phyloP scores from a whole-genome alignment of 64 coral and sea anemone genomes.

The Montipora cactus region DNA sequence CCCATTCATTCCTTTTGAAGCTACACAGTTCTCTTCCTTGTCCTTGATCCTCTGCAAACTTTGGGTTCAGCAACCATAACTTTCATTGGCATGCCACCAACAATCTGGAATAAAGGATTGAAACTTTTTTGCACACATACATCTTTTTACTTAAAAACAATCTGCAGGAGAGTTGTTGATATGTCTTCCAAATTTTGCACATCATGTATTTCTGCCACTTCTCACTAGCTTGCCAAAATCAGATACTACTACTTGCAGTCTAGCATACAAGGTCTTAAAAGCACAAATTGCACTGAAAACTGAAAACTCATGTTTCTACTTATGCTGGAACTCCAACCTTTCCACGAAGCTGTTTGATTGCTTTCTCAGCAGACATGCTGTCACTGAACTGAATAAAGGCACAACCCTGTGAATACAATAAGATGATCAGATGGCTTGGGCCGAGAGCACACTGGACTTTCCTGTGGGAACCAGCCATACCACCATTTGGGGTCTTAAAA shows the following conservation, averaged over 20 bases:
- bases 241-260: no score
- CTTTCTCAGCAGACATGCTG: slow-evolving; percentile 31
- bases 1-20: background rate
- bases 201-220: no score
- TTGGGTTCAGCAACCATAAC: slow-evolving; percentile 86
- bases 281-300: background rate
- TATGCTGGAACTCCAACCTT: slow-evolving; percentile 19
- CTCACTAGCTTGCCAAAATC: no score
- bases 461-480: no score
- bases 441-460: no score
- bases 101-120: slow-evolving; percentile 16
- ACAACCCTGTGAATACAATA: slow-evolving; percentile 60
- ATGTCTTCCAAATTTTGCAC: no score
- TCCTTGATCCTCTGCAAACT: slow-evolving; percentile 46
- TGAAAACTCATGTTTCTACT: no score
- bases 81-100: slow-evolving; percentile 78
- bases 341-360: slow-evolving; percentile 68
- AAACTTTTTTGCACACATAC: no score
- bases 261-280: background rate
- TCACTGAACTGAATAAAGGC: slow-evolving; percentile 66
- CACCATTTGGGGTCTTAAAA: no score
- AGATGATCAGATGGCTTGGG: no score
- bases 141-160: background rate
- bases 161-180: background rate
- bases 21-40: background rate